Evolutionary conservation across 2,797 vertebrate genomes (phyloP).

Genomic region (Astyanax mexicanus): DNA sequence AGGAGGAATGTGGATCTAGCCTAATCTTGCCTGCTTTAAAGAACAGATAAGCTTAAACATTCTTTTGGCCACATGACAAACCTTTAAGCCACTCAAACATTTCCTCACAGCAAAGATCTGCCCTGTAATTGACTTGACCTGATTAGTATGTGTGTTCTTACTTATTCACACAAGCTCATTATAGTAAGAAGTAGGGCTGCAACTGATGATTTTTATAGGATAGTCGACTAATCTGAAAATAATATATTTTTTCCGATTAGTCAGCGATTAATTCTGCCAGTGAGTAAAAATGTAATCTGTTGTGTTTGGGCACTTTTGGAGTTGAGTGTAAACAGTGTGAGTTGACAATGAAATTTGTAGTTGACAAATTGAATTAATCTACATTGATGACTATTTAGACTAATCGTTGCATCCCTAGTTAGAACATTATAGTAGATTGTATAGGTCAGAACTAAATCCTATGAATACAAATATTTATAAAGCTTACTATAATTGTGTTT

Average conservation of each 20-base stretch:
- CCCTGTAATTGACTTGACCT: neutral
- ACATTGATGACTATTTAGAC: no score
- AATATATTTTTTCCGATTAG: no score
- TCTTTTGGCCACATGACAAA: constrained; percentile 16
- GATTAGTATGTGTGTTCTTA: neutral
- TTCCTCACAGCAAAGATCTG: constrained; percentile 13
- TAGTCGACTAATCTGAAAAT: no score
- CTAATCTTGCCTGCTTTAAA: constrained; percentile 18
- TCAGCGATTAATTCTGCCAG: no score
- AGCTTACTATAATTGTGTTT: neutral
- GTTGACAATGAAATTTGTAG: no score
- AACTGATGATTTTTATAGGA: no score
- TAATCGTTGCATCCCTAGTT: no score
- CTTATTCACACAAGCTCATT: constrained; percentile 50
- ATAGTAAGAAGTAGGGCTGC: constrained; percentile 49
- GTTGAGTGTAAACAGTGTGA: no score
- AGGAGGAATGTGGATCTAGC: constrained; percentile 19
- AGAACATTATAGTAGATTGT: no score
- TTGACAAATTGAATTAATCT: no score
- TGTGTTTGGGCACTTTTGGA: no score
- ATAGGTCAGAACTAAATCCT: neutral
- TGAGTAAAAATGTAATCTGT: no score
- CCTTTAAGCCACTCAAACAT: constrained; percentile 60
- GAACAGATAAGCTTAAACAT: constrained; percentile 31
- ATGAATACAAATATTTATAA: neutral